A percentile compares a stretch with the other conserved stretches of the same genome.
These are phyloP conservation scores for Synanthedon myopaeformis DNA, from an alignment of 2,888 invertebrate genomes.

Conservation along the genomic window DNA sequence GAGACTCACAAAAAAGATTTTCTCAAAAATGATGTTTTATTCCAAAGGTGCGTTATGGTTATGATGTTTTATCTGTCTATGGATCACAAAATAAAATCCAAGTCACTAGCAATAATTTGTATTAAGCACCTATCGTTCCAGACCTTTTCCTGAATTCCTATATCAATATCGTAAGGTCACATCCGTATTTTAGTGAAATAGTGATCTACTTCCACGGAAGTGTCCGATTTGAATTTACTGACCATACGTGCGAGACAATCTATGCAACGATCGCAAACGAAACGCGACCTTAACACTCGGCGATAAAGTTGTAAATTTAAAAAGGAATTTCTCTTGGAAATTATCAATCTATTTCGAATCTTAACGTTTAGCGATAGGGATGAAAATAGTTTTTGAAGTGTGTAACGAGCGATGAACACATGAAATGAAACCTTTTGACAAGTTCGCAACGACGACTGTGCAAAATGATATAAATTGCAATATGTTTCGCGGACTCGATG, in stretches of 20 bases:
- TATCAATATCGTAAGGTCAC: conserved; percentile 30
- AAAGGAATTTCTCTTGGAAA: background rate
- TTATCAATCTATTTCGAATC: background rate
- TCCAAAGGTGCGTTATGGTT: too few species aligned
- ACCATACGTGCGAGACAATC: conserved; percentile 24
- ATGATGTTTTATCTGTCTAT: too few species aligned
- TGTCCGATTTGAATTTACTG: conserved; percentile 36
- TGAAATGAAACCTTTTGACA: conserved; percentile 12
- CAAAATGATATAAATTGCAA: conserved; percentile 14
- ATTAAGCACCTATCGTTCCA: background rate
- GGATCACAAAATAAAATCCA: too few species aligned
- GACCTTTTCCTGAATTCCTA: background rate
- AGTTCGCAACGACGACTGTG: conserved; percentile 19
- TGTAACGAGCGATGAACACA: background rate
- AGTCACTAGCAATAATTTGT: too few species aligned
- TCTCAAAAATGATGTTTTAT: too few species aligned
- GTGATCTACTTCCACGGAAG: conserved; percentile 27
- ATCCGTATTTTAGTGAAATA: conserved; percentile 41
- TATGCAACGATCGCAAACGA: background rate
- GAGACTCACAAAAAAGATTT: too few species aligned
- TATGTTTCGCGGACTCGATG: conserved; percentile 1
- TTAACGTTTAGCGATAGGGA: conserved; percentile 11
- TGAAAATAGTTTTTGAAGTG: conserved; percentile 1
- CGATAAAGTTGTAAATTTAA: background rate
- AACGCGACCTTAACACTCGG: background rate